Base-by-base conservation (phyloP, 2,888 invertebrate genomes). In the Hoplodrina blanda region DNA sequence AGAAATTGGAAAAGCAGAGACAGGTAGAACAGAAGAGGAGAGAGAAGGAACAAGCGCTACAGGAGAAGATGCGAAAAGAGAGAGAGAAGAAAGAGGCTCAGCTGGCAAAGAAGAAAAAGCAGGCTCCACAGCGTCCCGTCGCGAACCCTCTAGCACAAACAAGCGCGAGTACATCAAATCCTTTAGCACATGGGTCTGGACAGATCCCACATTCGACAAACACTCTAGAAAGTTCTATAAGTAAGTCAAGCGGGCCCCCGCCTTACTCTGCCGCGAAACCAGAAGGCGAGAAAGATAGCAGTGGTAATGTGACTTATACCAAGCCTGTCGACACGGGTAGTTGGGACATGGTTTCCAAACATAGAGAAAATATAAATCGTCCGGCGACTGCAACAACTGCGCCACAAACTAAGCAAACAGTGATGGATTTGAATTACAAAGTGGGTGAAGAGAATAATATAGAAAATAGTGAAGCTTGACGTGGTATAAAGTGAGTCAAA, bases 281-380 rank as follows among this genome's bases (percentile, higher is more conserved):
- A 19, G 85, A 82, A 33, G 78, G 80, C 8, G 81, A 84, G 17
- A 91, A 88, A n/a, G 75, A 80, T 11, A 83, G 80, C 10, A 89
- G 87, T 8, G 90, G 91, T 4, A 94, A 95, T 62, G 92, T 92
- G 0, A 92, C 84, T 46, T 95, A 91, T 62, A 84, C 87, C 6
- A 92, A 93, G 67, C 91, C 92, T 0, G 84, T 89, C 37, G 91
- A 91, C 7, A 85, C 84, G 0, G 92, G 91, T 67, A 96, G 95
- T 66, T 96, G 96, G 96, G 96, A 96, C 52, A 89, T 96, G 73
- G 93, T 97, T 75, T 93, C 95, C 0, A 93, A 96, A 69, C 97
- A 97, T 83, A 92, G 97, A 55, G 84, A 95, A 85, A 90, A 96
- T 85, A 89, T 94, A 46, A 90, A 77, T 25, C 88, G 90, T 55